These are phyloP conservation scores for Cataglyphis livida DNA, from an alignment of 2,888 invertebrate genomes.

Conservation along the genomic window DNA sequence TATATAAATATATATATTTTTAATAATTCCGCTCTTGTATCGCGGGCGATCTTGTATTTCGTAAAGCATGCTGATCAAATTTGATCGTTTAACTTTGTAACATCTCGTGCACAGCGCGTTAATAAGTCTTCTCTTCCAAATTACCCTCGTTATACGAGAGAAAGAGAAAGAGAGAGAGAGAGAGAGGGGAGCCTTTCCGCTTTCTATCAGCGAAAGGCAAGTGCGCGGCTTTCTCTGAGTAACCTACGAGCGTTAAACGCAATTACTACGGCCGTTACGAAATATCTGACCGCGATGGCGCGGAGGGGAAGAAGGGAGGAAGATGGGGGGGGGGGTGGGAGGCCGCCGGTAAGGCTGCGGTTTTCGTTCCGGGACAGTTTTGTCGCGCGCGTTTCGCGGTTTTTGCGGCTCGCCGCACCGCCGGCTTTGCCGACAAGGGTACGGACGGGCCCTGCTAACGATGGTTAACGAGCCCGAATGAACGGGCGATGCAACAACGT, in stretches of 20 bases:
- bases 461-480: conserved; percentile 75
- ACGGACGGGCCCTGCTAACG: conserved; percentile 74
- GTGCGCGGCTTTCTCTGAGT: conserved; percentile 3
- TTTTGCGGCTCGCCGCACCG: conserved; percentile 74
- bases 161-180: not conserved
- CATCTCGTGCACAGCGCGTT: not conserved
- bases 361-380: conserved; percentile 58
- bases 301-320: not conserved
- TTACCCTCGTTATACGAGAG: not conserved
- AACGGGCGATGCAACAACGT: conserved; percentile 61
- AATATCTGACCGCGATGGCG: not conserved
- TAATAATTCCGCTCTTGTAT: not conserved
- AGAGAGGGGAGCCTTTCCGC: not conserved
- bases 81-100: not conserved
- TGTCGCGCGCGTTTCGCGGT: conserved; percentile 67
- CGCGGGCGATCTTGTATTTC: not conserved
- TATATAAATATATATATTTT: no score
- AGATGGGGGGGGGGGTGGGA: no score
- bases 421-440: conserved; percentile 73
- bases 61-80: not conserved
- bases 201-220: not conserved
- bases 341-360: conserved; percentile 47
- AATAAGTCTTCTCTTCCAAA: not conserved
- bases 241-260: conserved; percentile 11
- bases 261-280: conserved; percentile 38